phyloP scores from a whole-genome alignment of 2,113 vertebrate genomes.

The Alligator mississippiensis region DNA sequence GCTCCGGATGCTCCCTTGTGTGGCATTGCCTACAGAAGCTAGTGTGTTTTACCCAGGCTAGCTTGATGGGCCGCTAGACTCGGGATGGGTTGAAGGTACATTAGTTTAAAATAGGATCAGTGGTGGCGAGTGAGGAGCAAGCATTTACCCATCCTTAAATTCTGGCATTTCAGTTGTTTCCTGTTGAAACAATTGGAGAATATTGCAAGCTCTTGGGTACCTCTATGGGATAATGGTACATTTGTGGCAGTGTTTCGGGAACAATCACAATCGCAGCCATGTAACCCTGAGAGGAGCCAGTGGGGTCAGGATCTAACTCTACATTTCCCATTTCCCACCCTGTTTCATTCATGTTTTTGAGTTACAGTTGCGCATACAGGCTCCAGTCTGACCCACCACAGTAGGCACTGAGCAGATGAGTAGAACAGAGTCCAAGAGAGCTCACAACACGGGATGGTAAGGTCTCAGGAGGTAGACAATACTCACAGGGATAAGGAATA shows the following conservation, averaged over 20 bases:
- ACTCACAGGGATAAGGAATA: background rate
- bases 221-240: accelerated
- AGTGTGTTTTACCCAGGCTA: no score
- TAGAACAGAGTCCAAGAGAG: background rate
- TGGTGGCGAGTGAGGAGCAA: background rate
- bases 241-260: accelerated
- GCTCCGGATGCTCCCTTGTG: no score
- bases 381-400: background rate
- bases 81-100: background rate
- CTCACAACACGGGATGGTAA: background rate
- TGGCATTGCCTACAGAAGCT: no score
- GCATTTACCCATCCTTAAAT: background rate
- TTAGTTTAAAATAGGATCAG: background rate
- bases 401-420: background rate
- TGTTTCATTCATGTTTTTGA: background rate
- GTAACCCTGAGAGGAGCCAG: background rate
- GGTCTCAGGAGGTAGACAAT: background rate
- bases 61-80: no score
- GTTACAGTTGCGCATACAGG: background rate
- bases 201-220: background rate
- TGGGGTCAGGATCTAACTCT: background rate
- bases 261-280: accelerated
- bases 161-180: background rate
- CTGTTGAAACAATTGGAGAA: background rate
- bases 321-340: background rate